Evolutionary conservation across 2,797 vertebrate species (phyloP), one percentile per base, ranked within the genome.

Genomic region (Mallotus villosus): DNA sequence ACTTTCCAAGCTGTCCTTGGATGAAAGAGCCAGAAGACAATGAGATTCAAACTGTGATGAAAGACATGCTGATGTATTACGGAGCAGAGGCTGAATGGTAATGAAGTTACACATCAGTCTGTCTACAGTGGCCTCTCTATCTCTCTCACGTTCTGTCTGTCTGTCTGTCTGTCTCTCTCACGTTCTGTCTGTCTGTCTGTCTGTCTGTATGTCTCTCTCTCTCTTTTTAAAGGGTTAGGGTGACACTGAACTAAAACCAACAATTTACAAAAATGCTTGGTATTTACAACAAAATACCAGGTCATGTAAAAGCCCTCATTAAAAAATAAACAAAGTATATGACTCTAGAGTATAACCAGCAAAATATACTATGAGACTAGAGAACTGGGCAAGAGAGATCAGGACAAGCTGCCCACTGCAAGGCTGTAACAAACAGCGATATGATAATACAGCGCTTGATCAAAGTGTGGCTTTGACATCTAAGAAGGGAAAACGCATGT

Each of bases 381-480:
- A 51, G 5, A 1, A 8, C 46, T 9, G 6, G 5, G 41, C 25
- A 41, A 16, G 32, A n/a, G 34, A 22, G 22, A 17, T 51, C 64
- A 49, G 2, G 14, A 66, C 64, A 19, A 25, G 63, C 63, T 61
- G 62, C 46, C 60, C 59, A 66, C 49, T 58, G 55, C 58, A 66
- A 61, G 58, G 65, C 60, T 71, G 5, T 64, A 61, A 64, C 75
- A 49, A 67, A 73, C 78, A 63, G 66, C 61, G 41, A 70, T 73
- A 66, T 72, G 63, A 71, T 78, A 69, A 78, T 72, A 63, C 63
- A 71, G 25, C 24, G 62, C 68, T 67, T 73, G 81, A 83, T 85
- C 72, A 80, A 77, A 81, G 77, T 60, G 41, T 55, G 60, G 34
- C 57, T 68, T 66, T 80, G 72, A 81, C 72, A 78, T 75, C 71